Evolutionary conservation across 2,797 vertebrate species (phyloP).

Genomic region (Rhyacichthys aspro): DNA sequence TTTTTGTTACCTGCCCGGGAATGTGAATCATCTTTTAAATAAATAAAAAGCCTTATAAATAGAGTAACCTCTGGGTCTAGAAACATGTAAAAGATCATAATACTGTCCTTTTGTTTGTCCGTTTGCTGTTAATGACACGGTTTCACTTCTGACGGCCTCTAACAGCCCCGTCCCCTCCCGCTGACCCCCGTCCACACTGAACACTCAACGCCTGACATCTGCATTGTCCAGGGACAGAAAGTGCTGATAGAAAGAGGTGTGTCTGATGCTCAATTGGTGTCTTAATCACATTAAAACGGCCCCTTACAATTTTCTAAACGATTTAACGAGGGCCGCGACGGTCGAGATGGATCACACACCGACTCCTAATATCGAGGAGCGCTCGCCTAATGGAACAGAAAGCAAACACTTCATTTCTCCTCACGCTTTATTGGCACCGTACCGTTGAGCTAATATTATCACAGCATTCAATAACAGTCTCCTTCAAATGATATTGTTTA

Average conservation of each 20-base stretch:
- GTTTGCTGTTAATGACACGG: no score
- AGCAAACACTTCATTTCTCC: slow-evolving; percentile 36
- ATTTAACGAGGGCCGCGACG: slow-evolving; percentile 48
- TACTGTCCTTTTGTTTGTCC: no score
- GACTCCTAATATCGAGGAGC: slow-evolving; percentile 42
- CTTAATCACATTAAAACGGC: slow-evolving; percentile 64
- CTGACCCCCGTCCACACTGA: slow-evolving; percentile 19
- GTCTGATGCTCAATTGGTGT: slow-evolving; percentile 43
- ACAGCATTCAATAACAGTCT: slow-evolving; percentile 14
- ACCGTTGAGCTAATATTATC: slow-evolving; percentile 31
- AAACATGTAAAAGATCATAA: no score
- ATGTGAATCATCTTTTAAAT: no score
- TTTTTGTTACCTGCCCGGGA: no score
- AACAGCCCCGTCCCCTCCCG: background rate
- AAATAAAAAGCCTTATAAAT: no score
- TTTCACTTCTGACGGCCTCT: no score
- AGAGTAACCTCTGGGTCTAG: no score
- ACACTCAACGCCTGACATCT: slow-evolving; percentile 40
- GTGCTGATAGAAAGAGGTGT: slow-evolving; percentile 39
- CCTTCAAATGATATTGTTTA: slow-evolving; percentile 9
- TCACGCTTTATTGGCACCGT: slow-evolving; percentile 16
- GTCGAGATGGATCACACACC: slow-evolving; percentile 46
- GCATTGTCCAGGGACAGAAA: slow-evolving; percentile 31
- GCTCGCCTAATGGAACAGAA: slow-evolving; percentile 42
- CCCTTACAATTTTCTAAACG: slow-evolving; percentile 58